Evolutionary conservation across 2,797 vertebrate genomes (phyloP).

Genomic region (Hippopotamyrus pictus): DNA sequence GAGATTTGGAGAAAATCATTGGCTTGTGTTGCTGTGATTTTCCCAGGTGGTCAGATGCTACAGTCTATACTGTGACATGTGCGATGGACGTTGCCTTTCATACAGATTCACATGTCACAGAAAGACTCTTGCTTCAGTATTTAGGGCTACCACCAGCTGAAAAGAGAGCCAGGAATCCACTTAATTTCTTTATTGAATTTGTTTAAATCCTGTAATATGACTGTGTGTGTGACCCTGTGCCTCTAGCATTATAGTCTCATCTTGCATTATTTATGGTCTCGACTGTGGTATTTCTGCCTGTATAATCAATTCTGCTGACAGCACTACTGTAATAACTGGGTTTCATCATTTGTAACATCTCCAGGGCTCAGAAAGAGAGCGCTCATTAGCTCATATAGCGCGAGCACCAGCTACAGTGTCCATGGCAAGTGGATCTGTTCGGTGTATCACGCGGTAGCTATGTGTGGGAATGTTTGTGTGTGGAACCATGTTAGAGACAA

Average conservation of each 20-base stretch:
- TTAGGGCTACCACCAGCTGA: not conserved
- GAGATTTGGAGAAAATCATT: not conserved
- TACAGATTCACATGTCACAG: not conserved
- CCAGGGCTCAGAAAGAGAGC: not conserved
- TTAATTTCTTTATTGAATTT: constrained; percentile 9
- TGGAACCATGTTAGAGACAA: not conserved
- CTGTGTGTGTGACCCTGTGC: not conserved
- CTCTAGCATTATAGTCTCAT: not conserved
- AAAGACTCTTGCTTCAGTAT: not conserved
- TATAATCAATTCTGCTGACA: constrained; percentile 39
- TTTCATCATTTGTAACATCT: constrained; percentile 39
- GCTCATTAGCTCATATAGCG: not conserved
- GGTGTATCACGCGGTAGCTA: not conserved
- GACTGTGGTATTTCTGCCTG: constrained; percentile 25
- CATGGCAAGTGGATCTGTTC: not conserved
- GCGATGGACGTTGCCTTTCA: not conserved
- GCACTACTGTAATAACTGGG: constrained; percentile 10
- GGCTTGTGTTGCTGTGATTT: not conserved
- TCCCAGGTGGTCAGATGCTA: not conserved
- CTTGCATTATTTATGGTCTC: constrained; percentile 35
- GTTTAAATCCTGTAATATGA: not conserved
- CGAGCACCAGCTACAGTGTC: not conserved
- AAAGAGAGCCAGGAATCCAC: not conserved
- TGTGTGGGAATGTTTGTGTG: not conserved
- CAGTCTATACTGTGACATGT: not conserved